Conservation (phyloP, 2,113 vertebrate species). For the Hippocampus zosterae region DNA sequence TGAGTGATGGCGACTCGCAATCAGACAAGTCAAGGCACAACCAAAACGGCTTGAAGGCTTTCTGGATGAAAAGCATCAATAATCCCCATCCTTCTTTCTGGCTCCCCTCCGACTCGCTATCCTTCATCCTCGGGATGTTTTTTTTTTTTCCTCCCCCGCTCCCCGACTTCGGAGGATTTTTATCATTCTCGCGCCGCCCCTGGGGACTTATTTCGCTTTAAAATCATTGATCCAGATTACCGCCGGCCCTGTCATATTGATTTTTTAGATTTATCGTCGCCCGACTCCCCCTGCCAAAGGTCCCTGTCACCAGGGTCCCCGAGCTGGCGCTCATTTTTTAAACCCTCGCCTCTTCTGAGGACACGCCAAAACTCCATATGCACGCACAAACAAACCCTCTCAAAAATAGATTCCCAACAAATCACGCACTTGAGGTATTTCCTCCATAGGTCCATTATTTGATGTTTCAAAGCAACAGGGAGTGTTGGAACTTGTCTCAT, state of each 20-base stretch:
- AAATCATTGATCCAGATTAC: constrained; percentile 77
- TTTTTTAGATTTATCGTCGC: constrained; percentile 72
- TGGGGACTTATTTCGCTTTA: constrained; percentile 63
- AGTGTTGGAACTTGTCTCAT: constrained; percentile 2
- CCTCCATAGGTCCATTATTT: constrained; percentile 6
- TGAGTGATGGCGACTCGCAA: constrained; percentile 20
- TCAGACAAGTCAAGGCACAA: constrained; percentile 38
- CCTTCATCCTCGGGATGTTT: constrained; percentile 62
- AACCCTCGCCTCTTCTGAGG: constrained; percentile 46
- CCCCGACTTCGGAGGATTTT: constrained; percentile 48
- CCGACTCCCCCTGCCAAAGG: constrained; percentile 46
- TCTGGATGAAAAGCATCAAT: constrained; percentile 57
- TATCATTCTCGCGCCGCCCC: constrained; percentile 45
- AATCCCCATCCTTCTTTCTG: constrained; percentile 17
- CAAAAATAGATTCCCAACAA: neutral
- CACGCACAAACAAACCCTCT: constrained; percentile 9
- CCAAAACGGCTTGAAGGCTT: constrained; percentile 37
- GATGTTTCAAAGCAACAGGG: constrained; percentile 5
- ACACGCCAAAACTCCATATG: constrained; percentile 20
- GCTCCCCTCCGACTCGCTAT: constrained; percentile 29
- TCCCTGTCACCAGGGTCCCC: constrained; percentile 50
- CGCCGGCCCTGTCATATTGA: constrained; percentile 70
- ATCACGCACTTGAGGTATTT: neutral
- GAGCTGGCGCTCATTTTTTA: constrained; percentile 68
- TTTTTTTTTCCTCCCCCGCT: constrained; percentile 13